Conservation (phyloP, 2,797 vertebrate genomes). For the Novumbra hubbsi region DNA sequence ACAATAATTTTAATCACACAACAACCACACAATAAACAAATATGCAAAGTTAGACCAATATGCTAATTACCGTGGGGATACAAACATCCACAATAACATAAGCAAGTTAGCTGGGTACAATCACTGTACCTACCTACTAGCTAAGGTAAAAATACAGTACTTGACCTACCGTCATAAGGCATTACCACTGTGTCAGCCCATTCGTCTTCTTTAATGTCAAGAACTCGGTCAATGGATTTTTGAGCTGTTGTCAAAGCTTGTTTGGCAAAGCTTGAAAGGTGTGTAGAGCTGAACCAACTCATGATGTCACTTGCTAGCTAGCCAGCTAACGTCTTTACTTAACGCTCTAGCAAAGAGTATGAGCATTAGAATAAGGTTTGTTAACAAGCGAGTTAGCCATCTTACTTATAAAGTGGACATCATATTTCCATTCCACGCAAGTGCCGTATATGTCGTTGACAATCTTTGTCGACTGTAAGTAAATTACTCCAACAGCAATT, state of each 20-base stretch:
- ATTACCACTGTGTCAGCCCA: slow-evolving; percentile 80
- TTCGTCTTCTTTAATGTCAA: slow-evolving; percentile 95
- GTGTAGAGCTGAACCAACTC: slow-evolving; percentile 98
- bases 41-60: too few species aligned
- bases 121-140: background rate
- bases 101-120: too few species aligned
- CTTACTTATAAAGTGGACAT: background rate
- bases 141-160: background rate
- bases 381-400: slow-evolving; percentile 1
- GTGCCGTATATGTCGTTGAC: background rate
- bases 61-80: too few species aligned
- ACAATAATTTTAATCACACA: background rate
- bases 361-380: background rate
- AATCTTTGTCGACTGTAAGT: background rate
- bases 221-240: slow-evolving; percentile 96
- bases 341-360: background rate
- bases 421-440: slow-evolving; percentile 7
- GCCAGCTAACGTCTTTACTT: background rate
- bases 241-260: slow-evolving; percentile 96
- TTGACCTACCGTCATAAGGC: slow-evolving; percentile 79
- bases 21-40: background rate
- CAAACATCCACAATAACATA: too few species aligned
- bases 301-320: slow-evolving; percentile 58
- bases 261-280: slow-evolving; percentile 95
- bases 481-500: background rate